These are phyloP conservation scores for Caenorhabditis sp. DNA, from an alignment of 2,888 invertebrate species.

Conservation along the genomic window DNA sequence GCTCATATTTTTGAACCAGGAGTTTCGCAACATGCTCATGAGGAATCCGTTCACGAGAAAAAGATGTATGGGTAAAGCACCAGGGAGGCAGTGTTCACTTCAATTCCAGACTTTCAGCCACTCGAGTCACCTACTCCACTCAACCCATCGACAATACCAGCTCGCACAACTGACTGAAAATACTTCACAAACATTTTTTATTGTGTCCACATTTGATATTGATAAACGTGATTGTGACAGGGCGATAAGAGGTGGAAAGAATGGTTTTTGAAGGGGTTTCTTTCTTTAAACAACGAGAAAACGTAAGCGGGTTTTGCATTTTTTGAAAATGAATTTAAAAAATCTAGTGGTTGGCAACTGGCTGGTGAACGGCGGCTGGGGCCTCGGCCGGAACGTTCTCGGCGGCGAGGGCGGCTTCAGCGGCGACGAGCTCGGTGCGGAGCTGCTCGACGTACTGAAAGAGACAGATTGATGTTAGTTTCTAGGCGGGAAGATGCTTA, in stretches of 20 bases:
- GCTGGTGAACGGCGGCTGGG: slow-evolving; percentile 21
- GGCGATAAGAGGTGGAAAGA: slow-evolving; percentile 4
- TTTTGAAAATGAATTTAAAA: background rate
- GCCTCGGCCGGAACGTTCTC: slow-evolving; percentile 41
- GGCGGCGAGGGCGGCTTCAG: slow-evolving; percentile 67
- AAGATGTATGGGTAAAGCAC: slow-evolving; percentile 14
- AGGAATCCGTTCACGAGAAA: slow-evolving; percentile 10
- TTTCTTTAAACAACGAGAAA: background rate
- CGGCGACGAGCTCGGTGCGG: slow-evolving; percentile 66
- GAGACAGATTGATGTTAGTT: background rate
- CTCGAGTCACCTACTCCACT: slow-evolving; percentile 46
- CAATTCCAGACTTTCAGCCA: slow-evolving; percentile 12
- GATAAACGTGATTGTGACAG: slow-evolving; percentile 13
- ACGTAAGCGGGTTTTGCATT: background rate
- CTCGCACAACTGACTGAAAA: slow-evolving; percentile 21
- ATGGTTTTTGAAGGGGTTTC: background rate
- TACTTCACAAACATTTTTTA: slow-evolving; percentile 13
- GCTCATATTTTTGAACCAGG: slow-evolving; percentile 36
- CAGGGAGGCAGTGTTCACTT: background rate
- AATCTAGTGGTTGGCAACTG: slow-evolving; percentile 34
- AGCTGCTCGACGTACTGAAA: slow-evolving; percentile 74
- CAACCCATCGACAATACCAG: slow-evolving; percentile 31
- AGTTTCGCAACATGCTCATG: slow-evolving; percentile 43
- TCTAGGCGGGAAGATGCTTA: slow-evolving; percentile 28
- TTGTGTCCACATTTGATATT: background rate